Evolutionary conservation across 2,888 invertebrate genomes (phyloP), one percentile per base, ranked within the genome.

Genomic region (Petrolisthes manimaculis): DNA sequence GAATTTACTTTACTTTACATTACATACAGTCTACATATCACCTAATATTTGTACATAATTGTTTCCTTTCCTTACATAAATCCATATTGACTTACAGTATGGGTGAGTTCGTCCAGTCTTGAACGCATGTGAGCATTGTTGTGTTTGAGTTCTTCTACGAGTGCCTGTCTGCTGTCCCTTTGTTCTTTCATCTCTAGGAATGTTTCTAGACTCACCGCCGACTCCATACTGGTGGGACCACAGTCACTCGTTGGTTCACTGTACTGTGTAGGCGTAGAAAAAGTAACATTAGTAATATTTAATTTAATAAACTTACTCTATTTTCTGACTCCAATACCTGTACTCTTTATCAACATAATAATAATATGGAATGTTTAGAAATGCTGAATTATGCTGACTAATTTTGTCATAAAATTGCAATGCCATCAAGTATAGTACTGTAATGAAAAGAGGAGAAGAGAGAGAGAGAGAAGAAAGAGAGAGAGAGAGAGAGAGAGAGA

Each of bases 51-150:
- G 0, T 37, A 37, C 37, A 37, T 37, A 37, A 1, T 37, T 37
- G 37, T 37, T 37, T 37, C 37, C 0, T 37, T 37, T 37, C 37
- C 37, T 37, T 37, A 37, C 37, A 37, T 37, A 37, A 37, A 37
- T 37, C 37, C 37, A 37, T 37, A 14, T 67, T 67, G 37, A 87
- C 89, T 89, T 77, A 91, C 91, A 9, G 88, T 88, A 53, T 56
- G 71, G 54, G 82, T 71, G 74, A 91, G 86, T 37, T 91, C 83
- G 24, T 88, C 77, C 4, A 91, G 82, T 71, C 88, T 83, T 54
- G 88, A 81, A n/a, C 86, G 85, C 91, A 91, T 89, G 77, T 87
- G 79, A 5, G 83, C 84, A 75, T 91, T 90, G 80, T 88, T 86
- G 55, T 83, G 61, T 75, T 89, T 89, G 1, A 91, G 84, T 69